Evolutionary conservation across 1,140 invertebrate genomes (phyloP), one percentile per base, ranked within the genome.

Genomic region (Sycophila sp.): DNA sequence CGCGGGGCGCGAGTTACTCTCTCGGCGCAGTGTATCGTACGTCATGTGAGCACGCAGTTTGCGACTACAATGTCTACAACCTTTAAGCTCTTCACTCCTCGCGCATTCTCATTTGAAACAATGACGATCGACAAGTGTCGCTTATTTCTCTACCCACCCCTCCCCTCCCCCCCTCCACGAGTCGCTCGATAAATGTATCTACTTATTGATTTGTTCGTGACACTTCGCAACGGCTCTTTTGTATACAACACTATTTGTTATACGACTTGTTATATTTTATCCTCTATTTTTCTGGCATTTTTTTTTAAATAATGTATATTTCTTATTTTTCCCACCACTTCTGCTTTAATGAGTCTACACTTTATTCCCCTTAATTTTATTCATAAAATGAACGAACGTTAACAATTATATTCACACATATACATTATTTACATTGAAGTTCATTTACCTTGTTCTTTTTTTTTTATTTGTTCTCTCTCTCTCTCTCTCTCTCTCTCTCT

Each of bases 401-500:
- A 62, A 55, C 58, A 55, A 45, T 62, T 69, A 69, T n/a, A n/a
- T 69, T 62, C 34, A 62, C 58, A 42, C 67, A 69, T 69, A 69
- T 69, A 69, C 58, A 69, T 55, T 69, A 69, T 63, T 15, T 69
- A 69, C 67, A 69, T 42, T 10, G 36, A 58, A 5, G 34, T 36
- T 13, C 5, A 7, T 36, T 36, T 36, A 13, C 13, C 13, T 36
- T 36, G 5, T 36, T 36, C 13, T 36, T 36, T 13, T 36, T 36
- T 36, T 36, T 36, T 36, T 36, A 7, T 5, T 7, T 13, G 34
- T 42, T 42, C 11, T 42, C 5, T 42, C 4, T 42, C 15, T 42
- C n/a, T 8, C n/a, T 42, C n/a, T n/a, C n/a, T n/a, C n/a, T n/a
- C n/a, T n/a, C n/a, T n/a, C n/a, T n/a, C n/a, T 42, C n/a, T 42